phyloP scores from a whole-genome alignment of 2,888 invertebrate species.

The Tiphia femorata region DNA sequence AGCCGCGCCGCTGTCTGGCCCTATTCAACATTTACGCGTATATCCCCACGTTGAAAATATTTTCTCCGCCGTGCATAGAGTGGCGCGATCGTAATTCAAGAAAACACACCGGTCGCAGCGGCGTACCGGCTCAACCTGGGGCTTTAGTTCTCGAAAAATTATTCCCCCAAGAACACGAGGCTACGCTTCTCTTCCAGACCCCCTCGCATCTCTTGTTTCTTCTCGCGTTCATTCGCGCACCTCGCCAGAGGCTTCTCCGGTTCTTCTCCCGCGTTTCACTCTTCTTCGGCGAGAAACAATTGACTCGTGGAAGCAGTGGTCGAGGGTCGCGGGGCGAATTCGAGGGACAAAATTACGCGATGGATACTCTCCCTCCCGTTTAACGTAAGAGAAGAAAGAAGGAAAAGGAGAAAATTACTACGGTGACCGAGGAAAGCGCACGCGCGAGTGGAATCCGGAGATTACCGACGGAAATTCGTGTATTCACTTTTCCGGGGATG shows the following conservation, averaged over 20 bases:
- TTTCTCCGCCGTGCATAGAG: conserved; percentile 19
- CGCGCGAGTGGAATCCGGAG: conserved; percentile 30
- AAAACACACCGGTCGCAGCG: conserved; percentile 31
- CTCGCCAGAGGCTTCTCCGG: no score
- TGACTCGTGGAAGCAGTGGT: no score
- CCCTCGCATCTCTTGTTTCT: neutral
- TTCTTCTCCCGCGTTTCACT: no score
- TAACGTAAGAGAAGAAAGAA: no score
- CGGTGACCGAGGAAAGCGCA: neutral
- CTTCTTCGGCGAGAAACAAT: no score
- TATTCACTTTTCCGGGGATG: conserved; percentile 28
- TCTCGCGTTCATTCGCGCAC: no score
- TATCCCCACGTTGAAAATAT: conserved; percentile 25
- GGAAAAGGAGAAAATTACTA: neutral
- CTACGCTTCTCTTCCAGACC: conserved; percentile 17
- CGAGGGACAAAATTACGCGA: no score
- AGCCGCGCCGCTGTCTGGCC: conserved; percentile 7
- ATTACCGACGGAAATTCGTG: conserved; percentile 38
- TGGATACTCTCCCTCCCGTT: no score
- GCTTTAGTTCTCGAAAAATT: conserved; percentile 39
- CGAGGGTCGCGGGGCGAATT: no score
- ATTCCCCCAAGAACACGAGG: conserved; percentile 29
- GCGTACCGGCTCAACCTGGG: conserved; percentile 19
- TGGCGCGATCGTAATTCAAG: conserved; percentile 36
- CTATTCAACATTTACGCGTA: conserved; percentile 36